phyloP scores from a whole-genome alignment of 2,797 vertebrate genomes.

The Eremophila alpestris region DNA sequence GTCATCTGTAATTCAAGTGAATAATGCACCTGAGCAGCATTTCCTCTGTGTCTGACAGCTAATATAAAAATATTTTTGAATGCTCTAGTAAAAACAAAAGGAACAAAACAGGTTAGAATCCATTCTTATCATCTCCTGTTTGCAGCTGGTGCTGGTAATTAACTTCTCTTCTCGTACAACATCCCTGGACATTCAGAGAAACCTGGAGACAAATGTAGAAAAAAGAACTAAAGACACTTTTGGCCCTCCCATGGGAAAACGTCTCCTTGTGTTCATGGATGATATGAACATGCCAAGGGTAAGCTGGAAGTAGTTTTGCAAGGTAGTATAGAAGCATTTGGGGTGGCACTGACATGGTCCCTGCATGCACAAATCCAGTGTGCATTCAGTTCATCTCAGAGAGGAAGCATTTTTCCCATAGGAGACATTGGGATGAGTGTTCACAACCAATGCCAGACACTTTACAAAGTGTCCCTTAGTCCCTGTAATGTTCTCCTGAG shows the following conservation, averaged over 20 bases:
- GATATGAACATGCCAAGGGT: conserved; percentile 98
- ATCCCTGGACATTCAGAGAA: conserved; percentile 94
- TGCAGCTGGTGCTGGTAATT: conserved; percentile 86
- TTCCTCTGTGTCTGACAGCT: neutral
- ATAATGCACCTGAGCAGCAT: neutral
- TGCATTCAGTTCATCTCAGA: neutral
- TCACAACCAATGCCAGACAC: neutral
- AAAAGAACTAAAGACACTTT: conserved; percentile 93
- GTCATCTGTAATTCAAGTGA: neutral
- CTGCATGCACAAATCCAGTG: neutral
- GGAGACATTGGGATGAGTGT: neutral
- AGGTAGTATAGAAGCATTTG: neutral
- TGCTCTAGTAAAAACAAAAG: neutral
- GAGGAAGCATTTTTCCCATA: neutral
- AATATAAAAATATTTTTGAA: neutral
- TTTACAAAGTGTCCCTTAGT: neutral
- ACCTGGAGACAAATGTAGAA: conserved; percentile 91
- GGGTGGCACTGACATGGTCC: neutral
- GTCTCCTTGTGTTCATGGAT: conserved; percentile 93
- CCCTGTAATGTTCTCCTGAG: neutral
- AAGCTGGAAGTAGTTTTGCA: neutral
- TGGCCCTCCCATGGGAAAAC: conserved; percentile 93
- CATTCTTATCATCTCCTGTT: neutral
- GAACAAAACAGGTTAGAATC: neutral
- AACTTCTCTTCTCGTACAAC: conserved; percentile 96